phyloP scores from a whole-genome alignment of 2,797 vertebrate species.

The Lepilemur septentrionalis region DNA sequence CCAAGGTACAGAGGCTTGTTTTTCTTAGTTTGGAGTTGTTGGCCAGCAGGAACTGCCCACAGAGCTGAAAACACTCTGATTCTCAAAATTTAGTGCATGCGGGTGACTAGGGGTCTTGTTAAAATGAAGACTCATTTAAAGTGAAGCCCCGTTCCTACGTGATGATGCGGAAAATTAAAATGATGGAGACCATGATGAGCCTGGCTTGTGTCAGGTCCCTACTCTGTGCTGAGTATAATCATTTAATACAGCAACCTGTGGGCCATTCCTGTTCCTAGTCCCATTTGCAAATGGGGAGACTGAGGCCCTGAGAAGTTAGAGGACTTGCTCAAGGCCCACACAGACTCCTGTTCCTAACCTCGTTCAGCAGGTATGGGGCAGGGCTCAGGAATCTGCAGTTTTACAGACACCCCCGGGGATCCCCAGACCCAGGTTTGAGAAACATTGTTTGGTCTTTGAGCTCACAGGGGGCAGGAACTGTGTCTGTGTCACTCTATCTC shows the following conservation, averaged over 20 bases:
- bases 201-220: not conserved
- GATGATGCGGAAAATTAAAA: not conserved
- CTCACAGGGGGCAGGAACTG: fast-evolving
- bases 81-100: not conserved
- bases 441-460: not conserved
- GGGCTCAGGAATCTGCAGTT: not conserved
- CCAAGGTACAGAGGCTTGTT: not conserved
- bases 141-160: not conserved
- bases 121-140: not conserved
- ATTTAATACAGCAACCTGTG: not conserved
- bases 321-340: not conserved
- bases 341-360: not conserved
- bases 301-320: not conserved
- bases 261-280: not conserved
- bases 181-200: not conserved
- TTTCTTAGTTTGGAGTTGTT: not conserved
- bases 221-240: not conserved
- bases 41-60: not conserved
- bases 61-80: not conserved
- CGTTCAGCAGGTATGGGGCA: not conserved
- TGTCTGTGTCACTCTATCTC: not conserved
- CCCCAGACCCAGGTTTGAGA: not conserved
- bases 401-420: fast-evolving
- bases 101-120: not conserved
- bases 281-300: not conserved